These are phyloP conservation scores for Hippolais icterina DNA, from an alignment of 2,113 vertebrate genomes.

Conservation along the genomic window DNA sequence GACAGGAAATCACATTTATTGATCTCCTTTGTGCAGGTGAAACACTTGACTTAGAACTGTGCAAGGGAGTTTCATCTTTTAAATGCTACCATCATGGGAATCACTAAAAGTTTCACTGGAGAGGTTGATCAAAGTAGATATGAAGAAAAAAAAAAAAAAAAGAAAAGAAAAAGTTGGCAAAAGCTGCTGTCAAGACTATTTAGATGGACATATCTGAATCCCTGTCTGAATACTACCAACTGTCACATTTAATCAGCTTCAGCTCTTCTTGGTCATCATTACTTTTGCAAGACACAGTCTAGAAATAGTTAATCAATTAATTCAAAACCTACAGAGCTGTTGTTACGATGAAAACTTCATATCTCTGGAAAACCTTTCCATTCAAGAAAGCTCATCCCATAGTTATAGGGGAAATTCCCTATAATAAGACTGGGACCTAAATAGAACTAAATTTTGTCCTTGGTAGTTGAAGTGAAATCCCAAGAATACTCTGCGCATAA, in stretches of 20 bases:
- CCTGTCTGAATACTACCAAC: neutral
- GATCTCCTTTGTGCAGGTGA: neutral
- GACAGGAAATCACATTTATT: neutral
- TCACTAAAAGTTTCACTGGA: neutral
- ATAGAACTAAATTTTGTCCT: neutral
- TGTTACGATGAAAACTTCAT: neutral
- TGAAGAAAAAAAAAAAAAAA: neutral
- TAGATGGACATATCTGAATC: neutral
- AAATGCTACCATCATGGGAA: neutral
- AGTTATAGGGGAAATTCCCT: neutral
- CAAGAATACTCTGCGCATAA: neutral
- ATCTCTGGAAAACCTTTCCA: neutral
- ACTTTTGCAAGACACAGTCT: neutral
- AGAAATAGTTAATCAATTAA: neutral
- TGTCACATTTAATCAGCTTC: slow-evolving; percentile 6
- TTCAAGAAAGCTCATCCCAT: neutral
- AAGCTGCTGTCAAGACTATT: neutral
- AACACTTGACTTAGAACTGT: neutral
- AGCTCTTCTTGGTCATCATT: neutral
- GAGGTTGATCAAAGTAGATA: neutral
- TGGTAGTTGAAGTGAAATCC: neutral
- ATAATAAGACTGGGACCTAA: neutral
- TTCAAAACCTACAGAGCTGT: neutral
- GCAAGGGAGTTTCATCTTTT: neutral
- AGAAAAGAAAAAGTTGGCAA: neutral